Base-by-base conservation (phyloP, 2,888 invertebrate species). In the Ophion obscuratus region DNA sequence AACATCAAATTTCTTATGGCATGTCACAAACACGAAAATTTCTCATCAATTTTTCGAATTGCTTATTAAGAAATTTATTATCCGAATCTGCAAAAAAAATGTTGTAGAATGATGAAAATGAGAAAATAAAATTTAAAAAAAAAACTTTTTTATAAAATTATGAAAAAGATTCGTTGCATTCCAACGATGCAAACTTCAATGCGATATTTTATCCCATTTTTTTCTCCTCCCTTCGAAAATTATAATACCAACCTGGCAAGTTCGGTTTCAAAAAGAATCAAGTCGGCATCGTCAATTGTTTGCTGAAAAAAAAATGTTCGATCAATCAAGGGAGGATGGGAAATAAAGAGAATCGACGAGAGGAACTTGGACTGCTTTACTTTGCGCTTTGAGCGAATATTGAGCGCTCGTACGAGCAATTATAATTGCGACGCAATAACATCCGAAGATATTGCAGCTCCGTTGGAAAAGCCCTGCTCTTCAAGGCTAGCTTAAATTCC, bases 361-460 rank as follows among this genome's bases (percentile, higher is more conserved):
- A 61, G 9, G 20, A 61, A 61, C 20, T n/a, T 20, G 61, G 5
- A 53, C 53, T 17, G 53, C 14, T 53, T 53, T 53, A 24, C 61
- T 61, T 61, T 61, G 0, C 61, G 24, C 20, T 61, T 53, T 53
- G 17, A 53, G 11, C 53, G 53, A 53, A 71, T 17, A 5, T 57
- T 53, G 53, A 62, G 24, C 62, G 40, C 27, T 81, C 14, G 81
- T 27, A 20, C 44, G 59, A 47, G 40, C 10, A 17, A 53, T 53
- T 53, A 53, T 53, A 53, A 53, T 53, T 17, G 17, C 14, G 14
- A 53, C 53, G 53, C 53, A 53, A 53, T 53, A 47, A 78, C 44
- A 57, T 78, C 57, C 57, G 66, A 47, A 66, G 76, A 80, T 80
- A 81, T 64, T 70, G 64, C 7, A 84, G 66, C 44, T 62, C 59